Conservation (phyloP, 2,888 invertebrate genomes). For the Ischnura elegans region DNA sequence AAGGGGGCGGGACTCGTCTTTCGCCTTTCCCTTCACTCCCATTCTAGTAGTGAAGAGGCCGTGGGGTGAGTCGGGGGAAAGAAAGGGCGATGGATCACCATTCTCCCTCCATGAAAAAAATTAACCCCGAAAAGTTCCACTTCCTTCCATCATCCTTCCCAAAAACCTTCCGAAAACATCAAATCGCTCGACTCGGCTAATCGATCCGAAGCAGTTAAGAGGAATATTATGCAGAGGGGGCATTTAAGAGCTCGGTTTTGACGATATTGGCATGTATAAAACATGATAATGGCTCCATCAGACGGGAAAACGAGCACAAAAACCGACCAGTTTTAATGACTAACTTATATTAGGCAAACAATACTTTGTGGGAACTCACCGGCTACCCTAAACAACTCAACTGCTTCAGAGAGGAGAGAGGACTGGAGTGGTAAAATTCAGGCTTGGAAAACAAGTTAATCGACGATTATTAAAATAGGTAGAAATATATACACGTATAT, state of each 20-base stretch:
- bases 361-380: too few species aligned
- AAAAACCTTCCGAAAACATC: not conserved
- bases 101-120: not conserved
- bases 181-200: not conserved
- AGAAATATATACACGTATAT: too few species aligned
- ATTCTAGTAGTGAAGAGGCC: not conserved
- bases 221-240: not conserved
- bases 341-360: too few species aligned
- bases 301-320: not conserved
- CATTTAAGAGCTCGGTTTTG: not conserved
- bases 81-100: not conserved
- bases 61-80: too few species aligned
- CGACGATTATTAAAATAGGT: too few species aligned
- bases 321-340: too few species aligned
- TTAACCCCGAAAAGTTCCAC: not conserved
- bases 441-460: too few species aligned
- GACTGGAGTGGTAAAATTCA: too few species aligned
- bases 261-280: not conserved
- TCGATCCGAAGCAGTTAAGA: not conserved
- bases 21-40: not conserved
- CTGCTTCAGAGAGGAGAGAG: too few species aligned
- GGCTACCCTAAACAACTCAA: too few species aligned
- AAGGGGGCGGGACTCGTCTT: not conserved
- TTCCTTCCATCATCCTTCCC: not conserved
- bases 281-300: not conserved